A percentile compares a stretch with the other conserved stretches of the same genome.
phyloP scores from a whole-genome alignment of 2,888 invertebrate species.

The Xanthorhoe designata region DNA sequence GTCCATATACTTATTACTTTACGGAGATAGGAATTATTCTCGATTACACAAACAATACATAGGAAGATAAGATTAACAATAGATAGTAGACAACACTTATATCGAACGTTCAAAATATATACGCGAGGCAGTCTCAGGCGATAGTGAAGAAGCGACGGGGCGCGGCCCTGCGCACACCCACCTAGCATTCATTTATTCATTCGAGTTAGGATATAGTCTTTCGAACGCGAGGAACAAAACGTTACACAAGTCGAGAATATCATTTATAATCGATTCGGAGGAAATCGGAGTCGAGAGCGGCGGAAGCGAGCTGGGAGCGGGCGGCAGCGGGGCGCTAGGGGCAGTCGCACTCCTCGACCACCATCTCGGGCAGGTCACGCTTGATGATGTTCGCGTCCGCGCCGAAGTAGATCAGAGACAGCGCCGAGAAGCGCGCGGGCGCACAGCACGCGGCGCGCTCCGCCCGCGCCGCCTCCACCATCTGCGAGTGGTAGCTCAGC shows the following conservation, averaged over 20 bases:
- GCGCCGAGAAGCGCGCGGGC: conserved; percentile 95
- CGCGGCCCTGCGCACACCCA: conserved; percentile 55
- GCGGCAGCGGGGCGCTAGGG: conserved; percentile 86
- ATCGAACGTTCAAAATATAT: conserved; percentile 37
- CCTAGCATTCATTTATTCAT: conserved; percentile 62
- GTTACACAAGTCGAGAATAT: conserved; percentile 85
- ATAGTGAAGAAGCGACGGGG: conserved; percentile 31
- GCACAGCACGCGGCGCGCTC: conserved; percentile 97
- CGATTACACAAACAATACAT: conserved; percentile 36
- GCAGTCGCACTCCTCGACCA: conserved; percentile 98
- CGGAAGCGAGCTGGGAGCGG: conserved; percentile 73
- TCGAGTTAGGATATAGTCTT: conserved; percentile 84
- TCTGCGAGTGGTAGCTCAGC: conserved; percentile 95
- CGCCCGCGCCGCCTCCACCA: conserved; percentile 95
- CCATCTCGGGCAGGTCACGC: conserved; percentile 97
- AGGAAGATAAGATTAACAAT: conserved; percentile 38
- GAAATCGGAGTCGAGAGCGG: conserved; percentile 81
- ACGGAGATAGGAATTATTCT: conserved; percentile 33
- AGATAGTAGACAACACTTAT: conserved; percentile 39
- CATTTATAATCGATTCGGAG: conserved; percentile 83
- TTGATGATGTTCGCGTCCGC: conserved; percentile 96
- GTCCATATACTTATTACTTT: conserved; percentile 26
- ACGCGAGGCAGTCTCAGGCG: conserved; percentile 40
- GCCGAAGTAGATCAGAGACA: conserved; percentile 97
- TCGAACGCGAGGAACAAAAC: conserved; percentile 85